Conservation (phyloP, 2,888 invertebrate species). For the Habrosyne pyritoides region DNA sequence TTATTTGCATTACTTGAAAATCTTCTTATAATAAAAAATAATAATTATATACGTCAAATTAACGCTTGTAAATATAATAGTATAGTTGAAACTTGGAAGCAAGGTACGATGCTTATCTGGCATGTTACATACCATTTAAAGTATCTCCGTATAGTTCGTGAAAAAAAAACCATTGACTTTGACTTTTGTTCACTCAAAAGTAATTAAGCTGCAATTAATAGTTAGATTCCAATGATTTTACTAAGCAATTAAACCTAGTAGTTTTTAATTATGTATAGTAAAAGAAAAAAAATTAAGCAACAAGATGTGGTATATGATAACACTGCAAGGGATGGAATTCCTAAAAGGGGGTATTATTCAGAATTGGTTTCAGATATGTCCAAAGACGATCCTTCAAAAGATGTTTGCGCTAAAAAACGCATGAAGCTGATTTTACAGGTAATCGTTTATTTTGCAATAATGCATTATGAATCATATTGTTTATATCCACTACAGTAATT, state of each 20-base stretch:
- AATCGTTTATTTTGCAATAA: too few relatives aligned
- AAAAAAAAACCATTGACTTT: background rate
- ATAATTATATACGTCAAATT: too few relatives aligned
- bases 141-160: too few relatives aligned
- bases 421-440: slow-evolving; percentile 72
- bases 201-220: background rate
- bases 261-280: slow-evolving; percentile 65
- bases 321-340: slow-evolving; percentile 55
- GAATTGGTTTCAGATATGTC: slow-evolving; percentile 82
- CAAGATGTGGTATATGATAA: slow-evolving; percentile 73
- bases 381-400: slow-evolving; percentile 60
- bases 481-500: too few relatives aligned
- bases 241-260: background rate
- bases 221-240: background rate
- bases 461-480: too few relatives aligned
- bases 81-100: too few relatives aligned
- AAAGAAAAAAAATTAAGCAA: slow-evolving; percentile 64
- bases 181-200: slow-evolving; percentile 1
- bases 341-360: slow-evolving; percentile 85
- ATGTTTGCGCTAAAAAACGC: slow-evolving; percentile 68
- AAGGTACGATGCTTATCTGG: too few relatives aligned
- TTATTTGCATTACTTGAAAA: too few relatives aligned
- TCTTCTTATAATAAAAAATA: too few relatives aligned
- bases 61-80: too few relatives aligned
- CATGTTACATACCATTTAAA: too few relatives aligned